A percentile compares a stretch with the other conserved stretches of the same genome.
Conservation (phyloP, 2,113 vertebrate species). For the Nycticryphes semicollaris region DNA sequence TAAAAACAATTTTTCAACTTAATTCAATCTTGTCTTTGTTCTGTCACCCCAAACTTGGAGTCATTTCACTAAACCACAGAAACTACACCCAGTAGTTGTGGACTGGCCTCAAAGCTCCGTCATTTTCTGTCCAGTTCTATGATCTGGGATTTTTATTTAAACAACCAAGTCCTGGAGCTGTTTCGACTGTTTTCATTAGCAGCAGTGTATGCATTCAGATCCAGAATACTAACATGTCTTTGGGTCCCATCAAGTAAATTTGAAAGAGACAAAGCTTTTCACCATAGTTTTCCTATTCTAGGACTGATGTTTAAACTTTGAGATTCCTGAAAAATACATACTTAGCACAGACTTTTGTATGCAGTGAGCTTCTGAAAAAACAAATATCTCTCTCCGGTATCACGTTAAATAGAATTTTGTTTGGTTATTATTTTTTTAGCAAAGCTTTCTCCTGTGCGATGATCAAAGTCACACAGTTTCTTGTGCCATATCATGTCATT, state of each 20-base stretch:
- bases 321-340: background rate
- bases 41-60: background rate
- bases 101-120: background rate
- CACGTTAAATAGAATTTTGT: background rate
- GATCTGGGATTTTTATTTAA: background rate
- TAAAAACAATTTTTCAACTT: background rate
- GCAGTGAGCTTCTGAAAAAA: background rate
- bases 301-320: background rate
- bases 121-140: background rate
- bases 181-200: background rate
- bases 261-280: background rate
- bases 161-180: background rate
- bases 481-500: background rate
- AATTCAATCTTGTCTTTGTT: background rate
- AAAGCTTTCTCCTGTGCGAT: background rate
- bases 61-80: background rate
- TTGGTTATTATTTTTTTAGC: background rate
- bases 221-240: background rate
- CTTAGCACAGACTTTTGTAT: background rate
- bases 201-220: rapidly evolving
- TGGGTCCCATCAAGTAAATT: background rate
- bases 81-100: background rate
- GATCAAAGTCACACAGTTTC: background rate
- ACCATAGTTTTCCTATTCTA: background rate
- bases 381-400: background rate